Percentiles rank a stretch among this genome's conserved stretches.
phyloP scores from a whole-genome alignment of 2,888 invertebrate genomes.

The Leucophenga montana region DNA sequence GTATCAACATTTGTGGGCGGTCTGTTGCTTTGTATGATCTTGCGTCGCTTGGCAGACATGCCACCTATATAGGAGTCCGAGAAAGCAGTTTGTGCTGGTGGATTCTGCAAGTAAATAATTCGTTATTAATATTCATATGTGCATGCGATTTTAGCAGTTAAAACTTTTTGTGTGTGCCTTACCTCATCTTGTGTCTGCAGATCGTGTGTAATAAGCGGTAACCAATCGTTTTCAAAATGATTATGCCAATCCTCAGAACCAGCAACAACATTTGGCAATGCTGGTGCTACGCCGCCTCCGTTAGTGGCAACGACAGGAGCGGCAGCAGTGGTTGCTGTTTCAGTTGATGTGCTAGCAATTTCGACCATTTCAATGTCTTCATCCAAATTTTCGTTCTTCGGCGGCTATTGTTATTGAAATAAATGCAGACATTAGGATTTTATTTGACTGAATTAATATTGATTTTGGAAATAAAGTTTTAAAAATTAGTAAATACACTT shows the following conservation, averaged over 20 bases:
- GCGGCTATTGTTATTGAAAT: background rate
- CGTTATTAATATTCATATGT: too few species aligned
- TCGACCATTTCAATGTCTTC: conserved; percentile 73
- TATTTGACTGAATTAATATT: too few species aligned
- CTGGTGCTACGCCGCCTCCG: conserved; percentile 33
- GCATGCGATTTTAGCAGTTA: too few species aligned
- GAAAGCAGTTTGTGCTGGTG: conserved; percentile 76
- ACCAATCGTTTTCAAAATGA: conserved; percentile 85
- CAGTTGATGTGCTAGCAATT: conserved; percentile 40
- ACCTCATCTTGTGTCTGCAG: conserved; percentile 79
- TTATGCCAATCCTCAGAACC: conserved; percentile 78
- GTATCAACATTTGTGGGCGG: conserved; percentile 66
- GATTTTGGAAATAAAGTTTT: too few species aligned
- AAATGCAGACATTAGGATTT: too few species aligned
- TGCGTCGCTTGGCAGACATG: conserved; percentile 91
- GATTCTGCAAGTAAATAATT: conserved; percentile 44
- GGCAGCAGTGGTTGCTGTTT: conserved; percentile 30
- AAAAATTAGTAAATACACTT: too few species aligned
- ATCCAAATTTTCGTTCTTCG: conserved; percentile 72
- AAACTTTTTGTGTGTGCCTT: conserved; percentile 51
- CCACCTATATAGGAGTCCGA: conserved; percentile 93
- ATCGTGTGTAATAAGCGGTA: conserved; percentile 89
- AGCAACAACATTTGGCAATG: conserved; percentile 75
- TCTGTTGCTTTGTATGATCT: conserved; percentile 76
- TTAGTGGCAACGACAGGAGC: conserved; percentile 28